Evolutionary conservation across 2,888 invertebrate species (phyloP).

Genomic region (Eilema depressum): DNA sequence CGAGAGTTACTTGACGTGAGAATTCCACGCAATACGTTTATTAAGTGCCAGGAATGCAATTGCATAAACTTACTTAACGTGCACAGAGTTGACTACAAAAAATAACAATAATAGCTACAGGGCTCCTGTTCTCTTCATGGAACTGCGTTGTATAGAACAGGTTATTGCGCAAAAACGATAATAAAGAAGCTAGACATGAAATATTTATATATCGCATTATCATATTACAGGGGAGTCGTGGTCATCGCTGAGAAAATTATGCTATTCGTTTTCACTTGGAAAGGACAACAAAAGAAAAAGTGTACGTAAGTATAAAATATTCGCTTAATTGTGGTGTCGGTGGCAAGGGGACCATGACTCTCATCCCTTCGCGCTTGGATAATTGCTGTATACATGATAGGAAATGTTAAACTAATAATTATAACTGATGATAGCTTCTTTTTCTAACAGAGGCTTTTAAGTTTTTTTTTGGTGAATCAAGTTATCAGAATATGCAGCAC

Average conservation of each 20-base stretch:
- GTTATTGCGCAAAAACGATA: conserved; percentile 81
- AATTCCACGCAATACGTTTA: conserved; percentile 24
- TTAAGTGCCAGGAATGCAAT: conserved; percentile 32
- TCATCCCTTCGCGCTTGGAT: conserved; percentile 52
- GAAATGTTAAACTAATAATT: conserved; percentile 32
- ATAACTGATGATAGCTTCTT: conserved; percentile 33
- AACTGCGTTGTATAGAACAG: conserved; percentile 74
- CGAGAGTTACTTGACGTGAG: conserved; percentile 27
- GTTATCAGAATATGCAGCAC: not conserved
- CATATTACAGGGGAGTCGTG: conserved; percentile 86
- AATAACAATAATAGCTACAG: conserved; percentile 69
- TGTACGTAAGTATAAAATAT: conserved; percentile 42
- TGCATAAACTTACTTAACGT: conserved; percentile 41
- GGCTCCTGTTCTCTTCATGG: conserved; percentile 69
- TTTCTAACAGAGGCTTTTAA: not conserved
- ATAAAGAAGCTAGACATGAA: conserved; percentile 79
- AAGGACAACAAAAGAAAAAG: conserved; percentile 67
- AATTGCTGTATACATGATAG: conserved; percentile 51
- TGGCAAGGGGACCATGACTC: conserved; percentile 53
- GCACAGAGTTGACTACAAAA: conserved; percentile 55
- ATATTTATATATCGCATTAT: conserved; percentile 85
- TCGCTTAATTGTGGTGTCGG: conserved; percentile 37
- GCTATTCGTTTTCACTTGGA: conserved; percentile 82
- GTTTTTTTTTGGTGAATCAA: not conserved
- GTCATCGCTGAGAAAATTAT: conserved; percentile 84